Percentiles rank a stretch among this genome's conserved stretches.
Conservation (phyloP, 2,888 invertebrate genomes). For the Anarsia innoxiella region DNA sequence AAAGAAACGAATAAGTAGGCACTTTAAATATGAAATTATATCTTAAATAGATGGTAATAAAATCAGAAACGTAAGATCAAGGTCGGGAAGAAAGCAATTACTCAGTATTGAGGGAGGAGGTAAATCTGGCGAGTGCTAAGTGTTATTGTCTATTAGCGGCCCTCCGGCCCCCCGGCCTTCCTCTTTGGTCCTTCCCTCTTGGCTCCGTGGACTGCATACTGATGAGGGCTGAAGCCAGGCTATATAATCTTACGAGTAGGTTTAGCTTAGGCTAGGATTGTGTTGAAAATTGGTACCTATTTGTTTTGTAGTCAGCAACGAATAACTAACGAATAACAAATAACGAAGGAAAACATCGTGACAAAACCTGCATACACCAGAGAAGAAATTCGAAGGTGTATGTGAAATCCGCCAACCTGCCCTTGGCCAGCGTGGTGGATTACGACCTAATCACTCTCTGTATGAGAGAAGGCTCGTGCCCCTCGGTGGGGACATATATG, state of each 20-base stretch:
- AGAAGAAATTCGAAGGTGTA: too few species aligned
- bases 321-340: too few species aligned
- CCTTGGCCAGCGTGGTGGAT: too few species aligned
- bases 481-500: too few species aligned
- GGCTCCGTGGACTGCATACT: background rate
- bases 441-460: too few species aligned
- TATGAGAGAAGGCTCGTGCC: too few species aligned
- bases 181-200: background rate
- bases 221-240: background rate
- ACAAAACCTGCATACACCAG: too few species aligned
- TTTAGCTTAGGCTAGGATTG: background rate
- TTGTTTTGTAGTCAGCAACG: too few species aligned
- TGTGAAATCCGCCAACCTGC: too few species aligned
- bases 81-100: background rate
- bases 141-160: slow-evolving; percentile 7
- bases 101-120: background rate
- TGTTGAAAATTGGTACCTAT: background rate
- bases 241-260: background rate
- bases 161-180: background rate
- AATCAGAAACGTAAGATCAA: too few species aligned
- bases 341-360: too few species aligned
- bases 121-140: slow-evolving; percentile 6
- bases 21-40: background rate
- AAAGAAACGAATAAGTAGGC: background rate
- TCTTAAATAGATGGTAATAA: too few species aligned